phyloP scores from a whole-genome alignment of 2,888 invertebrate genomes.

The Hypselothyrea guttata region DNA sequence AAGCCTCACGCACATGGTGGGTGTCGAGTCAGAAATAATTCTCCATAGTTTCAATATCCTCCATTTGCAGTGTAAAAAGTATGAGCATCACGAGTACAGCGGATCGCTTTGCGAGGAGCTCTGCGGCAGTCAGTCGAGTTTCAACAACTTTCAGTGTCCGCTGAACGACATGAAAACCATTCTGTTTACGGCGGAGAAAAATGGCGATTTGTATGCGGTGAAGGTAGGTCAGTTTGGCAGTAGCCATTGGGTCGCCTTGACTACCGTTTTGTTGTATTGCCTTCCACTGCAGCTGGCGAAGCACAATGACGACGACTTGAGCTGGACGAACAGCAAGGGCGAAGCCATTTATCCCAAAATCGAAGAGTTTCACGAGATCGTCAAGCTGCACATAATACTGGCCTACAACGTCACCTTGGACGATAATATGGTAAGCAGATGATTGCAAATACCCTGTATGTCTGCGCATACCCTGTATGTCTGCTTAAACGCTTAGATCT shows the following conservation, averaged over 20 bases:
- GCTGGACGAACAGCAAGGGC: conserved; percentile 79
- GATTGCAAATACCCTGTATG: too few relatives aligned
- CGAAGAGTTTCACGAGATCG: conserved; percentile 80
- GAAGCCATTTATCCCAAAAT: conserved; percentile 76
- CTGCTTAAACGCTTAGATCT: too few relatives aligned
- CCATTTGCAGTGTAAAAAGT: conserved; percentile 79
- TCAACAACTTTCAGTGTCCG: conserved; percentile 80
- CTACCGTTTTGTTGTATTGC: conserved; percentile 1
- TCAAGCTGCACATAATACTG: conserved; percentile 80
- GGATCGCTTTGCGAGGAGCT: conserved; percentile 80
- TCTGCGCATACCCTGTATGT: too few relatives aligned
- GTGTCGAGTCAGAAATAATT: too few relatives aligned
- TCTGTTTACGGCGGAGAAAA: conserved; percentile 80
- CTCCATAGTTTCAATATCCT: too few relatives aligned
- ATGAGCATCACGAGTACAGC: conserved; percentile 77
- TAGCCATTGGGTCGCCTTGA: conserved; percentile 30
- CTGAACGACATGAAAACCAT: conserved; percentile 78
- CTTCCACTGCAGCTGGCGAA: conserved; percentile 73
- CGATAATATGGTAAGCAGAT: conserved; percentile 80
- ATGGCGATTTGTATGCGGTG: conserved; percentile 79
- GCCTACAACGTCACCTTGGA: conserved; percentile 81
- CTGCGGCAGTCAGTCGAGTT: conserved; percentile 70
- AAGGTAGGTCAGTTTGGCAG: conserved; percentile 69
- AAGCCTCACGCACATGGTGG: conserved; percentile 80
- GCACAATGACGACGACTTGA: conserved; percentile 75